Evolutionary conservation across 2,888 invertebrate genomes (phyloP).

Genomic region (Dicyrtoma fusca): DNA sequence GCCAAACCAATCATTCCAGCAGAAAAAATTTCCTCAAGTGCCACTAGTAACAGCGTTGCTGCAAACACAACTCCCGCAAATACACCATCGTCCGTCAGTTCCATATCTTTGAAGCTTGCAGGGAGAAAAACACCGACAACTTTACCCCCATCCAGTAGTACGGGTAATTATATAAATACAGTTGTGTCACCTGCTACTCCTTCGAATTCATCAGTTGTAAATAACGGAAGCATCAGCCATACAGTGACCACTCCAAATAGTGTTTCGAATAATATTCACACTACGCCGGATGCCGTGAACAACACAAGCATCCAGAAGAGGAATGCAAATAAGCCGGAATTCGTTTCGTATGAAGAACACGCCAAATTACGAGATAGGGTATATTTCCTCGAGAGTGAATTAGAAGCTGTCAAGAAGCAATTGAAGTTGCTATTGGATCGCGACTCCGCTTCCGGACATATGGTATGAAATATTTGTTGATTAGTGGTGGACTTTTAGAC

Average conservation of each 20-base stretch:
- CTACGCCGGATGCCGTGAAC: constrained; percentile 12
- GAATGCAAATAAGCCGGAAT: constrained; percentile 27
- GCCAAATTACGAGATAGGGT: constrained; percentile 51
- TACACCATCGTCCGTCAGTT: constrained; percentile 35
- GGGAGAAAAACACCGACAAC: constrained; percentile 40
- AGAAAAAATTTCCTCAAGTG: constrained; percentile 30
- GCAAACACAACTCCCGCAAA: constrained; percentile 11
- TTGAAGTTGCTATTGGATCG: constrained; percentile 47
- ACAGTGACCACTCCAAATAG: not conserved
- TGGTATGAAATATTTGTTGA: constrained; percentile 42
- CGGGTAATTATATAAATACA: constrained; percentile 11
- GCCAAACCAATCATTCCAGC: constrained; percentile 49
- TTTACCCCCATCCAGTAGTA: not conserved
- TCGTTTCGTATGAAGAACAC: constrained; percentile 51
- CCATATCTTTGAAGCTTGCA: constrained; percentile 33
- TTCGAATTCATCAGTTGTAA: constrained; percentile 1
- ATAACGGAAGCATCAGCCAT: not conserved
- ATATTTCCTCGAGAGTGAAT: constrained; percentile 48
- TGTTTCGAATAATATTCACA: not conserved
- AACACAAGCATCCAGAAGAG: constrained; percentile 9
- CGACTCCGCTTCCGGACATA: constrained; percentile 48
- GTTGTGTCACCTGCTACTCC: not conserved
- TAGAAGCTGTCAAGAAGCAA: constrained; percentile 50
- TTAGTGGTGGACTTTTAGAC: not conserved
- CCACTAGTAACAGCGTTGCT: constrained; percentile 18